These are phyloP conservation scores for Pipa parva DNA, from an alignment of 2,113 vertebrate species.

Conservation along the genomic window DNA sequence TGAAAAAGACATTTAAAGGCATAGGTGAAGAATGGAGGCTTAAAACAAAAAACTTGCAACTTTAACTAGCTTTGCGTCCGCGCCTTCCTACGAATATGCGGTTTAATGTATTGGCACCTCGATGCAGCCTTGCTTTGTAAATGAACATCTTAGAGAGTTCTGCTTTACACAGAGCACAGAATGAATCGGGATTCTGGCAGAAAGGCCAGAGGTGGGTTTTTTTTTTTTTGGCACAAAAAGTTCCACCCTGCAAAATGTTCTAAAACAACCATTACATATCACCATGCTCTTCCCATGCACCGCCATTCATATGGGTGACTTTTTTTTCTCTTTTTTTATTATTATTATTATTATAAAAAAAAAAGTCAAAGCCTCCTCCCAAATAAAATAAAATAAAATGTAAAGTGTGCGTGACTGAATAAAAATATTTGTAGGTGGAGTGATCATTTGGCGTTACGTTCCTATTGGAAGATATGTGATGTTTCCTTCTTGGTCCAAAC, in stretches of 20 bases:
- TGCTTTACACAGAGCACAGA: neutral
- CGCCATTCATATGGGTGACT: neutral
- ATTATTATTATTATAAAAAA: conserved; percentile 7
- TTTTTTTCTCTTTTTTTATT: conserved; percentile 8
- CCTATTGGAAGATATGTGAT: conserved; percentile 49
- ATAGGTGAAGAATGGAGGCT: too few species aligned
- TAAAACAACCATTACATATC: neutral
- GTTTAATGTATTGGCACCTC: too few species aligned
- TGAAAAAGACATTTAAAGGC: too few species aligned
- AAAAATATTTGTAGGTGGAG: conserved; percentile 21
- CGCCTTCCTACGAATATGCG: too few species aligned
- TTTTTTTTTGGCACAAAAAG: neutral
- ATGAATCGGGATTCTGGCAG: neutral
- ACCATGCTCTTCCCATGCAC: conserved; percentile 23
- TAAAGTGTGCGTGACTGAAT: conserved; percentile 28
- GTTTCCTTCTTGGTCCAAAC: conserved; percentile 47
- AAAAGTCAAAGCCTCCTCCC: conserved; percentile 5
- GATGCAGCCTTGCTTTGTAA: too few species aligned
- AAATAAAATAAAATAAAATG: conserved; percentile 24
- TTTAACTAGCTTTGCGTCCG: too few species aligned
- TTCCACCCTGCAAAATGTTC: neutral
- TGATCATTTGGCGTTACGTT: conserved; percentile 45
- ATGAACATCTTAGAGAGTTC: neutral
- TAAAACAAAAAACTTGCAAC: too few species aligned
- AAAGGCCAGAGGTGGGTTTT: neutral